Evolutionary conservation across 92 coral and sea anemone species (phyloP).

Genomic region (Phenganax stokvisi): DNA sequence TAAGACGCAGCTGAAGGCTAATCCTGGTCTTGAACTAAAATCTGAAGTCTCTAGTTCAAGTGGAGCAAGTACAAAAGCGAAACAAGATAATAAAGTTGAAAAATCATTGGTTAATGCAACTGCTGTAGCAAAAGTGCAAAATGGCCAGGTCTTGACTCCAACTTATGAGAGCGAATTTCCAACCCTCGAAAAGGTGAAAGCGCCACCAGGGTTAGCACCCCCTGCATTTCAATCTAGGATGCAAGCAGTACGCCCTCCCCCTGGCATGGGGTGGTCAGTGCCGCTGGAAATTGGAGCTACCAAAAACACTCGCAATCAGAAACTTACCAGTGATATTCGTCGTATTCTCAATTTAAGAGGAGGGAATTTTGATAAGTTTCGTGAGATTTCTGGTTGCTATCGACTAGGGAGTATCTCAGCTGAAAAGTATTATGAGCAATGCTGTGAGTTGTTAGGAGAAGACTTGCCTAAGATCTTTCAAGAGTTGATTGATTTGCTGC

Average conservation of each 20-base stretch:
- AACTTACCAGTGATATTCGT: conserved; percentile 61
- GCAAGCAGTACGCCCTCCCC: conserved; percentile 39
- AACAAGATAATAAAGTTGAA: background rate
- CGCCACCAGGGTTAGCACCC: conserved; percentile 36
- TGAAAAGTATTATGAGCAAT: conserved; percentile 59
- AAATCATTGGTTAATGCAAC: background rate
- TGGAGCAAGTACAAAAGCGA: background rate
- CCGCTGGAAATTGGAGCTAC: background rate
- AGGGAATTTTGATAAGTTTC: conserved; percentile 69
- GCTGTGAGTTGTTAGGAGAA: conserved; percentile 62
- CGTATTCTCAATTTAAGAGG: conserved; percentile 51
- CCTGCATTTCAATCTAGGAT: conserved; percentile 3
- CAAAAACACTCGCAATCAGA: conserved; percentile 57
- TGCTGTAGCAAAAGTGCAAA: background rate
- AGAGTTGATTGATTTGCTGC: conserved; percentile 77
- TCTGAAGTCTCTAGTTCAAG: background rate
- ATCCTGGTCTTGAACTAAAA: background rate
- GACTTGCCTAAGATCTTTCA: conserved; percentile 58
- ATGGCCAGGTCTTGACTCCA: conserved; percentile 26
- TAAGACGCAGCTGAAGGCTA: background rate
- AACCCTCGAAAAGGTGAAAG: conserved; percentile 19
- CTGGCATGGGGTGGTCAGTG: conserved; percentile 25
- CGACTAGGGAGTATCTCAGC: conserved; percentile 72
- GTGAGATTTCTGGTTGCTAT: conserved; percentile 71
- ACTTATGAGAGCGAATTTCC: conserved; percentile 38